A percentile compares a stretch with the other conserved stretches of the same genome.
phyloP scores from a whole-genome alignment of 37 sponge, comb jelly and placozoan genomes.

The Halisarca cf. caerulea region DNA sequence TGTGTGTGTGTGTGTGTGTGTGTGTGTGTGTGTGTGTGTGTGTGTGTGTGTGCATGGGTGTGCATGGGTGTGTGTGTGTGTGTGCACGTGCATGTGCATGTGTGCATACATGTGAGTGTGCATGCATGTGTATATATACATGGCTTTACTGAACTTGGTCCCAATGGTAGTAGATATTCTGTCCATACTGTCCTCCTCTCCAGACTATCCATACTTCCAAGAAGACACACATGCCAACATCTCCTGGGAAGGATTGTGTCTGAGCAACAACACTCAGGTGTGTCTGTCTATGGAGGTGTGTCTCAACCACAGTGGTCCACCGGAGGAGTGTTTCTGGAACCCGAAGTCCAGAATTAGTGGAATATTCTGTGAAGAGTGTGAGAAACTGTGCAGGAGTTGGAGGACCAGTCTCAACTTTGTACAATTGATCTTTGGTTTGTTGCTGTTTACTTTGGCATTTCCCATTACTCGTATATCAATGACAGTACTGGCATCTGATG shows the following conservation, averaged over 20 bases:
- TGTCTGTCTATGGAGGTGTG: constrained; percentile 1
- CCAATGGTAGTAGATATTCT: no score
- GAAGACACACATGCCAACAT: background rate
- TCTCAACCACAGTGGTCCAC: constrained; percentile 29
- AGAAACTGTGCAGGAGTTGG: constrained; percentile 28
- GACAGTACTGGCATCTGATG: constrained; percentile 44
- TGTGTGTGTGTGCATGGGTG: background rate
- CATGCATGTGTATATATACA: background rate
- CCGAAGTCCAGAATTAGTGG: constrained; percentile 42
- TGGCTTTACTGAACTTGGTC: no score
- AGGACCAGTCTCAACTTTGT: constrained; percentile 35
- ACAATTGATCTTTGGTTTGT: constrained; percentile 40
- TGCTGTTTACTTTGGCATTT: constrained; percentile 8
- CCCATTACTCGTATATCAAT: constrained; percentile 20
- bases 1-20: no score
- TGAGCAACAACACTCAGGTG: background rate
- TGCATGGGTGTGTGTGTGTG: background rate
- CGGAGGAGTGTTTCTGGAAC: constrained; percentile 53
- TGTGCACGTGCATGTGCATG: background rate
- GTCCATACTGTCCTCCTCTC: no score
- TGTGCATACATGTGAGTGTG: background rate
- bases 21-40: background rate
- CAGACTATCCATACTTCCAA: background rate
- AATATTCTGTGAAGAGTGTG: constrained; percentile 40
- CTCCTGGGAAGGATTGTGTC: no score